phyloP scores from a whole-genome alignment of 2,113 vertebrate species.

The Neoarius graeffei region DNA sequence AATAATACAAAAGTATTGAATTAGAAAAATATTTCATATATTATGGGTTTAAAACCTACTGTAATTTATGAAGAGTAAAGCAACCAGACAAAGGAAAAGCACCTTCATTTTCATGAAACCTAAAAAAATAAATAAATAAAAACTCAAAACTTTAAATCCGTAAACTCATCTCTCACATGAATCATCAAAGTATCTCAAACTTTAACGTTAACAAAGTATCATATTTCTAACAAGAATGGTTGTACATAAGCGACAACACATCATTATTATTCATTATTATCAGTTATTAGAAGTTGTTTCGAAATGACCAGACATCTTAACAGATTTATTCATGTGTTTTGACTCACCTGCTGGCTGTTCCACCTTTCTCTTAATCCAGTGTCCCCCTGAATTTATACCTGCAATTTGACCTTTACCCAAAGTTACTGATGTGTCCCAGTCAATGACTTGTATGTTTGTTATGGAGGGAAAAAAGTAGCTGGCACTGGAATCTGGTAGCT shows the following conservation, averaged over 20 bases:
- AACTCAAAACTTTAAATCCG: not conserved
- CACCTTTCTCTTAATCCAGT: not conserved
- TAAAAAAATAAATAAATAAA: not conserved
- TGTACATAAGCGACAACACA: not conserved
- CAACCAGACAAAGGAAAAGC: not conserved
- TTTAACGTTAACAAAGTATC: not conserved
- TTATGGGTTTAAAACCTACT: not conserved
- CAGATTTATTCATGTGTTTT: not conserved
- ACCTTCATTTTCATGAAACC: not conserved
- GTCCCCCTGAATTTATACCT: not conserved
- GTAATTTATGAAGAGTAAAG: slow-evolving; percentile 10
- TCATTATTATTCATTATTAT: not conserved
- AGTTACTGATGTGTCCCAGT: too few relatives aligned
- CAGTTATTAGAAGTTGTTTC: not conserved
- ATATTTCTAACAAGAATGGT: not conserved
- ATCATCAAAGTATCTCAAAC: not conserved
- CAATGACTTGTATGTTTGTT: not conserved
- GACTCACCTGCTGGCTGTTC: not conserved
- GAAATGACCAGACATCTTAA: not conserved
- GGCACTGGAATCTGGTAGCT: not conserved
- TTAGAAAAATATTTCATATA: not conserved
- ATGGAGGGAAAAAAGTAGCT: not conserved
- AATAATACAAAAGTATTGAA: not conserved
- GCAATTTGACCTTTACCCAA: not conserved
- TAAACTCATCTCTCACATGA: not conserved